Conservation (phyloP, 2,113 vertebrate genomes). For the Dromaius novaehollandiae region DNA sequence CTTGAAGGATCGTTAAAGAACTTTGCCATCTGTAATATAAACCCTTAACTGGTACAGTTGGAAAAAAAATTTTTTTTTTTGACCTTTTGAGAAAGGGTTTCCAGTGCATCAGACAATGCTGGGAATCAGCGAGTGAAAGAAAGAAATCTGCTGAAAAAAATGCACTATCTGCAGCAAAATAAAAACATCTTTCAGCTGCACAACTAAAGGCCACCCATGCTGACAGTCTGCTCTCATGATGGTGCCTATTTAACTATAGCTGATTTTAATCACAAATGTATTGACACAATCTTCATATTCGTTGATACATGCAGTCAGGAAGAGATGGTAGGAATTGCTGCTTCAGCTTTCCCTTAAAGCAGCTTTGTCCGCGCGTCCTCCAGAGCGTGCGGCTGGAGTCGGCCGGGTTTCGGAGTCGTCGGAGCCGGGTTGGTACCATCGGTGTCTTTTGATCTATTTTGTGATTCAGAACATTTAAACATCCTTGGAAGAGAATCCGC, state of each 20-base stretch:
- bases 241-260: background rate
- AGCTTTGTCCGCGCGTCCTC: background rate
- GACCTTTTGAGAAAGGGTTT: background rate
- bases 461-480: background rate
- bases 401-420: background rate
- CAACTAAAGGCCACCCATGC: background rate
- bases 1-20: background rate
- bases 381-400: background rate
- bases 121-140: background rate
- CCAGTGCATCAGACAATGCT: too few relatives aligned
- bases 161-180: background rate
- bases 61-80: background rate
- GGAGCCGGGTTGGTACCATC: background rate
- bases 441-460: background rate
- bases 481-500: background rate
- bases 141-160: background rate
- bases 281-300: background rate
- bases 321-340: background rate
- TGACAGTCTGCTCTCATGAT: background rate
- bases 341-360: background rate
- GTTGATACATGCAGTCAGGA: background rate
- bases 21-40: background rate
- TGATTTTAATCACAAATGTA: background rate
- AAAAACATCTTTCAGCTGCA: background rate
- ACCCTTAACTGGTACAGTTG: background rate